Evolutionary conservation across 2,113 vertebrate species (phyloP), one percentile per base, ranked within the genome.

Genomic region (Saguinus midas): DNA sequence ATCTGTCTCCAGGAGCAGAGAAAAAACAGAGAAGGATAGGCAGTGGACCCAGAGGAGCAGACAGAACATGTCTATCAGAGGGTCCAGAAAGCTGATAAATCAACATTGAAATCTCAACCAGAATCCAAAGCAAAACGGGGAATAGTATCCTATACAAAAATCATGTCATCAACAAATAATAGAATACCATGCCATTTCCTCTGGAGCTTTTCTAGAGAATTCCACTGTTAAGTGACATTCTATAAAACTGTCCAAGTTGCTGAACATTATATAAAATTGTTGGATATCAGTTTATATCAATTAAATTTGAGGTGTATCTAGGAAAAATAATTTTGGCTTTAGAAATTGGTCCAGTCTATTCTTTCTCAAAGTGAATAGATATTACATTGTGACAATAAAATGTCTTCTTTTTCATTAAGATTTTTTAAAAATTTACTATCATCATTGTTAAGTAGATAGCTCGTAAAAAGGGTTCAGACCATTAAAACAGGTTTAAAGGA

Each of bases 321-420:
- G 40, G 72, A 75, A 91, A 91, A 95, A 61, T 95, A 66, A 66
- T 52, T 79, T 90, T 48, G 32, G 55, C n/a, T 95, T 78, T 84
- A 81, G 68, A 87, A 91, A 27, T 37, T 80, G 45, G 40, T 32
- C 29, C 9, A 64, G 40, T 66, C 20, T 92, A 9, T 90, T 82
- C 18, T 92, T 95, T 82, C 14, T 64, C n/a, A 90, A 64, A 93
- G 50, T 82, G 48, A 92, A 64, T 91, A 84, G 61, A 32, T 57
- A 92, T 91, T 88, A 73, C 4, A n/a, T 37, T 58, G 35, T 88
- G 87, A 84, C 40, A 83, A 95, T 82, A 72, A 82, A 93, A 87
- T 78, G 61, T 23, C 29, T 66, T 68, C 79, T 94, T 93, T 90
- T 25, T 93, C 52, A 93, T 80, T 58, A 50, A 70, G 52, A 50